Conservation (phyloP, 2,888 invertebrate genomes). For the Drosophila monieri region DNA sequence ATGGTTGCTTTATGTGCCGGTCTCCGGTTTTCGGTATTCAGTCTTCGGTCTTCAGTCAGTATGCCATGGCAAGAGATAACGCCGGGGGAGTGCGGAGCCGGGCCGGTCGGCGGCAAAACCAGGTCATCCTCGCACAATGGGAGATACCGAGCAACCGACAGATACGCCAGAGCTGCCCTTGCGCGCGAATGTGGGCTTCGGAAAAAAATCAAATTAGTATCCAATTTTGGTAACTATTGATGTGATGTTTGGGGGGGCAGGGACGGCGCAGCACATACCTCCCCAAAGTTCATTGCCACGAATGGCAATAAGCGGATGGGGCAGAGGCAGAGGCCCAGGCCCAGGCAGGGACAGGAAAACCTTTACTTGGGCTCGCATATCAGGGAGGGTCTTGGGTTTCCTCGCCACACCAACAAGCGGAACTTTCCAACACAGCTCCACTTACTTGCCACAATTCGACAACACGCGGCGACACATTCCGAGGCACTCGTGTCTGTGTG, state of each 20-base stretch:
- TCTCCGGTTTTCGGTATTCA: slow-evolving; percentile 11
- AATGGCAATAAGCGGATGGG: background rate
- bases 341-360: slow-evolving; percentile 25
- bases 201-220: background rate
- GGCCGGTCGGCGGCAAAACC: slow-evolving; percentile 26
- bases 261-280: background rate
- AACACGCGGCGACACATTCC: slow-evolving; percentile 29
- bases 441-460: slow-evolving; percentile 48
- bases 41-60: slow-evolving; percentile 19
- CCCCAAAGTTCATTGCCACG: slow-evolving; percentile 33
- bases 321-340: slow-evolving; percentile 1
- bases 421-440: slow-evolving; percentile 50
- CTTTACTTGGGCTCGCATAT: slow-evolving; percentile 42
- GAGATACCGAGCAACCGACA: background rate
- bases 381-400: slow-evolving; percentile 32
- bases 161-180: slow-evolving; percentile 25
- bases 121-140: slow-evolving; percentile 29
- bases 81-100: slow-evolving; percentile 3
- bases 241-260: no score
- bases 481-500: slow-evolving; percentile 1
- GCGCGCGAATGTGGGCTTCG: slow-evolving; percentile 6
- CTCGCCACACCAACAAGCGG: slow-evolving; percentile 21
- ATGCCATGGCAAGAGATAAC: slow-evolving; percentile 39
- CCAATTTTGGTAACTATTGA: background rate
- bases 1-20: slow-evolving; percentile 41